These are phyloP conservation scores for Decapterus maruadsi DNA, from an alignment of 2,797 vertebrate species.

Conservation along the genomic window DNA sequence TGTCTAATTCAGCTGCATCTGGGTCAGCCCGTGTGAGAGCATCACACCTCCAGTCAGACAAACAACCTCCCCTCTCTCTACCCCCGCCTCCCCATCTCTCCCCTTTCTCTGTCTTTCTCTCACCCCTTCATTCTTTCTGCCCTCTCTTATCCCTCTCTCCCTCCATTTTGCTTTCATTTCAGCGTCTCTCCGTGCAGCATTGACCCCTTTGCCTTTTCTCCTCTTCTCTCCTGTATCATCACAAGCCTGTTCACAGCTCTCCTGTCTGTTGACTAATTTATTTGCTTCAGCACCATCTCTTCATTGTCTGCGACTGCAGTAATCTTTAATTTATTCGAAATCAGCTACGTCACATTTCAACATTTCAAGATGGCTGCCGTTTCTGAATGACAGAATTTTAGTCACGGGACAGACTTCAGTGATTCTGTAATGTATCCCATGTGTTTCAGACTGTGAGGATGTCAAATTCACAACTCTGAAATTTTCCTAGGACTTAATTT, in stretches of 20 bases:
- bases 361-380: too few species aligned
- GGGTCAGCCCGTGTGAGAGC: conserved; percentile 64
- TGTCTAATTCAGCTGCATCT: conserved; percentile 73
- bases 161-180: conserved; percentile 48
- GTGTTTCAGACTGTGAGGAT: too few species aligned
- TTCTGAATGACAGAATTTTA: too few species aligned
- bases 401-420: too few species aligned
- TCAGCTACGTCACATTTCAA: too few species aligned
- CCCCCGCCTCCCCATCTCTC: conserved; percentile 21
- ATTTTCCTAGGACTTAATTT: too few species aligned
- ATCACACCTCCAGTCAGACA: conserved; percentile 37
- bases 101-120: conserved; percentile 21
- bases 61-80: conserved; percentile 34
- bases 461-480: too few species aligned
- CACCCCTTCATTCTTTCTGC: conserved; percentile 30
- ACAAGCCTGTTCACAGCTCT: background rate
- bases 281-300: conserved; percentile 6
- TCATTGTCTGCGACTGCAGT: conserved; percentile 2
- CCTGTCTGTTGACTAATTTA: conserved; percentile 39
- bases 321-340: too few species aligned
- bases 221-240: background rate
- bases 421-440: too few species aligned
- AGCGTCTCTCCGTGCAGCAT: conserved; percentile 14
- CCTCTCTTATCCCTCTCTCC: conserved; percentile 40
- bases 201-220: conserved; percentile 21